These are phyloP conservation scores for Gymnoscopelus microlampas DNA, from an alignment of 2,797 vertebrate genomes.

Conservation along the genomic window DNA sequence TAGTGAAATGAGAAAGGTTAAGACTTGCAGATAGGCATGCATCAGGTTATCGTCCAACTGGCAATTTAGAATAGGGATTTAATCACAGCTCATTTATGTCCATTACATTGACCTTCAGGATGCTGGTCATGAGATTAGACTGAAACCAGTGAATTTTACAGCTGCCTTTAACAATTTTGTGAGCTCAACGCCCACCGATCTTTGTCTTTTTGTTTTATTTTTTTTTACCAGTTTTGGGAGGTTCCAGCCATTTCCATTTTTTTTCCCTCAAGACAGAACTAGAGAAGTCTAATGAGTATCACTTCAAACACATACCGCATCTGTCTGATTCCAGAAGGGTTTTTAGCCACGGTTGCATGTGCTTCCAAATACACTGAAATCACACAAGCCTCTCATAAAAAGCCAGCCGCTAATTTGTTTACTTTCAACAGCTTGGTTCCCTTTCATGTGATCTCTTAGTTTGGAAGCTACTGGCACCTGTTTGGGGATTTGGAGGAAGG, in stretches of 20 bases:
- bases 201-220: neutral
- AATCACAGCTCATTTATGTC: neutral
- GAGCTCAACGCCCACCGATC: constrained; percentile 26
- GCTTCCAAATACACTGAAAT: constrained; percentile 50
- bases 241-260: constrained; percentile 9
- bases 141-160: neutral
- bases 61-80: too few relatives aligned
- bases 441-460: constrained; percentile 53
- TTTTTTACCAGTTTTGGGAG: neutral
- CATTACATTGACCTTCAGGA: too few relatives aligned
- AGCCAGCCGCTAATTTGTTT: constrained; percentile 69
- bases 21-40: too few relatives aligned
- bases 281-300: constrained; percentile 41
- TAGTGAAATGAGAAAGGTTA: constrained; percentile 7
- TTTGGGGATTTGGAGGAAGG: constrained; percentile 41
- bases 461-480: constrained; percentile 65
- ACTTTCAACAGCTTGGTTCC: constrained; percentile 60
- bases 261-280: constrained; percentile 35
- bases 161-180: neutral
- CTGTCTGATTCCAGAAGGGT: constrained; percentile 38
- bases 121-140: too few relatives aligned
- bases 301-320: constrained; percentile 62
- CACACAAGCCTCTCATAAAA: constrained; percentile 55
- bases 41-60: too few relatives aligned
- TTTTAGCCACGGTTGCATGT: constrained; percentile 56